phyloP scores from a whole-genome alignment of 1,140 invertebrate genomes.

The Epicauta chinensis region DNA sequence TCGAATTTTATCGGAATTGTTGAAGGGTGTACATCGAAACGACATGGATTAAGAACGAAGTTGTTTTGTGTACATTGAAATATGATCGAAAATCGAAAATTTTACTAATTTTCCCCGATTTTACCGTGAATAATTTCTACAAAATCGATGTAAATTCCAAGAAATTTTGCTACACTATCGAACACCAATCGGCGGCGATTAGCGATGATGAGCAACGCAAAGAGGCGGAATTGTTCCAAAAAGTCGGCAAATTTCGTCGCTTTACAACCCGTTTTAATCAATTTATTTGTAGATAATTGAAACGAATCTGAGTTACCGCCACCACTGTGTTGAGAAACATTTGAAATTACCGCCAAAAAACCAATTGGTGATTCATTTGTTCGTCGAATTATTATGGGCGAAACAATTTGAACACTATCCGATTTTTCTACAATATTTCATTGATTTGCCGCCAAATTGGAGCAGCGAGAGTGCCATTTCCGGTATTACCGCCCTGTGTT shows the following conservation, averaged over 20 bases:
- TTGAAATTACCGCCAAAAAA: conserved; percentile 31
- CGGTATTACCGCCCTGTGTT: conserved; percentile 30
- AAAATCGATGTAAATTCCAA: conserved; percentile 9
- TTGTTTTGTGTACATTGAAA: conserved; percentile 31
- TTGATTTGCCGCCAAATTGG: conserved; percentile 33
- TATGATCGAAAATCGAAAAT: conserved; percentile 28
- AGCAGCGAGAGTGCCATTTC: conserved; percentile 13
- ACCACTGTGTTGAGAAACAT: conserved; percentile 4
- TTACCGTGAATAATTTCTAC: conserved; percentile 28
- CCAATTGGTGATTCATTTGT: conserved; percentile 29
- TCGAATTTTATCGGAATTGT: neutral
- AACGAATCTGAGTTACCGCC: neutral
- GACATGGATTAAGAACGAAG: conserved; percentile 36
- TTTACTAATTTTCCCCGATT: conserved; percentile 34
- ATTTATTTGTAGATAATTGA: conserved; percentile 20
- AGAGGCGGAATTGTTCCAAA: conserved; percentile 21
- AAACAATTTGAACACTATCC: conserved; percentile 32
- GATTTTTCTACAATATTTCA: conserved; percentile 31
- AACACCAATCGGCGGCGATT: conserved; percentile 20
- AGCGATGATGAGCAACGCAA: neutral
- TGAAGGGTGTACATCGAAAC: conserved; percentile 33
- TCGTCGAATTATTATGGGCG: conserved; percentile 32
- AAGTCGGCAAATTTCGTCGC: conserved; percentile 10
- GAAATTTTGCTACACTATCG: conserved; percentile 20
- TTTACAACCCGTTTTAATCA: neutral